These are phyloP conservation scores for Parauchenoglanis ngamensis DNA, from an alignment of 2,797 vertebrate species.

Conservation along the genomic window DNA sequence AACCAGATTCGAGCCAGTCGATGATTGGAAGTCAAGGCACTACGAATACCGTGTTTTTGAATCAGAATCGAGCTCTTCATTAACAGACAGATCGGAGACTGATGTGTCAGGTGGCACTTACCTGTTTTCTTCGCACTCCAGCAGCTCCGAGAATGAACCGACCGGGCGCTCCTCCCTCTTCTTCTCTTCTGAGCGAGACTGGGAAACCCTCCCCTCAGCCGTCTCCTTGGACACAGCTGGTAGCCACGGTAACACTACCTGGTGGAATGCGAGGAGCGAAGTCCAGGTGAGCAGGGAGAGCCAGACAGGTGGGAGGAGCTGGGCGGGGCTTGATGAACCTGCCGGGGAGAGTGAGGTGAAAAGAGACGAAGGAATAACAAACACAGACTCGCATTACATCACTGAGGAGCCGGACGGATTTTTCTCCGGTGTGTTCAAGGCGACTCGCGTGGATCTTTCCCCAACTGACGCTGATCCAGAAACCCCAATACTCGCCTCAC, in stretches of 20 bases:
- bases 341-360: slow-evolving; percentile 37
- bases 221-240: slow-evolving; percentile 41
- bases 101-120: slow-evolving; percentile 37
- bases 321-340: slow-evolving; percentile 52
- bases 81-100: slow-evolving; percentile 23
- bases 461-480: slow-evolving; percentile 50
- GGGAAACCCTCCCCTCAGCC: slow-evolving; percentile 32
- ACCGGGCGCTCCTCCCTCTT: slow-evolving; percentile 26
- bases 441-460: slow-evolving; percentile 74
- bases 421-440: slow-evolving; percentile 71
- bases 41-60: background rate
- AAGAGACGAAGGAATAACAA: slow-evolving; percentile 52
- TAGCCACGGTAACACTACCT: slow-evolving; percentile 44
- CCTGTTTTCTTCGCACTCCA: slow-evolving; percentile 12
- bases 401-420: slow-evolving; percentile 24
- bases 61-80: slow-evolving; percentile 12
- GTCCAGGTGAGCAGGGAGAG: slow-evolving; percentile 58
- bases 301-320: slow-evolving; percentile 49
- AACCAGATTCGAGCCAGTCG: slow-evolving; percentile 5
- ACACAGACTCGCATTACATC: slow-evolving; percentile 54
- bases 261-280: slow-evolving; percentile 54
- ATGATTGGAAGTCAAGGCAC: background rate
- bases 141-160: slow-evolving; percentile 5
- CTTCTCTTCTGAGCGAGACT: slow-evolving; percentile 21
- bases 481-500: slow-evolving; percentile 53